Evolutionary conservation across 2,113 vertebrate genomes (phyloP).

Genomic region (Erpornis zantholeuca): DNA sequence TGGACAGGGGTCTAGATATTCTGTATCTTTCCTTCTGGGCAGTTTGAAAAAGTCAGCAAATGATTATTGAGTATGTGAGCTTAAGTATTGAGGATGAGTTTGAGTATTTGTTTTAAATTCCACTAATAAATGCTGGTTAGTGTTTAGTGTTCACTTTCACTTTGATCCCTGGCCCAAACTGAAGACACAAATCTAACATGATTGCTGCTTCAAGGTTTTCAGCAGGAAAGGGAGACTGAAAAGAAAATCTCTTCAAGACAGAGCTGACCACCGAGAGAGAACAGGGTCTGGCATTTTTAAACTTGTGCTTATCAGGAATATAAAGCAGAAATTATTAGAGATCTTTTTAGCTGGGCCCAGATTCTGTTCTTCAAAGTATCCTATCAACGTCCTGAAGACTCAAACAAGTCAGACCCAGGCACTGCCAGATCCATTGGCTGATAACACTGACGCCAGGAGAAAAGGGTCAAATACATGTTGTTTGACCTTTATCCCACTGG

Average conservation of each 20-base stretch:
- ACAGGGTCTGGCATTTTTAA: neutral
- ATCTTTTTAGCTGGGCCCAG: neutral
- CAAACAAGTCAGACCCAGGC: neutral
- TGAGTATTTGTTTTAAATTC: neutral
- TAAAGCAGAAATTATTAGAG: constrained; percentile 20
- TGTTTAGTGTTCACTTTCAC: neutral
- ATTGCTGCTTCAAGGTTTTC: neutral
- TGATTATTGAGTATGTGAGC: neutral
- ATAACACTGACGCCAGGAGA: constrained; percentile 48
- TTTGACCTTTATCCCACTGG: constrained; percentile 65
- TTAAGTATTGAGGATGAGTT: neutral
- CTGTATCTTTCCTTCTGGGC: neutral
- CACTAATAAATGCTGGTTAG: neutral
- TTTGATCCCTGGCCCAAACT: neutral
- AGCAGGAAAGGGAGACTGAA: neutral
- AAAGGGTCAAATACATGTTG: constrained; percentile 16
- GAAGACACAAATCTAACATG: neutral
- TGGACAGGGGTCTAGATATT: neutral
- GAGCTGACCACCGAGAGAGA: neutral
- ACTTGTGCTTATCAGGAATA: neutral
- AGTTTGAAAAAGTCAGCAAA: neutral
- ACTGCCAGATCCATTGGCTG: constrained; percentile 28
- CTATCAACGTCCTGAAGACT: neutral
- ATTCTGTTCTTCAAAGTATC: neutral
- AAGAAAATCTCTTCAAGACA: neutral